A percentile compares a stretch with the other conserved stretches of the same genome.
Conservation (phyloP, 2,113 vertebrate genomes). For the Parus major region DNA sequence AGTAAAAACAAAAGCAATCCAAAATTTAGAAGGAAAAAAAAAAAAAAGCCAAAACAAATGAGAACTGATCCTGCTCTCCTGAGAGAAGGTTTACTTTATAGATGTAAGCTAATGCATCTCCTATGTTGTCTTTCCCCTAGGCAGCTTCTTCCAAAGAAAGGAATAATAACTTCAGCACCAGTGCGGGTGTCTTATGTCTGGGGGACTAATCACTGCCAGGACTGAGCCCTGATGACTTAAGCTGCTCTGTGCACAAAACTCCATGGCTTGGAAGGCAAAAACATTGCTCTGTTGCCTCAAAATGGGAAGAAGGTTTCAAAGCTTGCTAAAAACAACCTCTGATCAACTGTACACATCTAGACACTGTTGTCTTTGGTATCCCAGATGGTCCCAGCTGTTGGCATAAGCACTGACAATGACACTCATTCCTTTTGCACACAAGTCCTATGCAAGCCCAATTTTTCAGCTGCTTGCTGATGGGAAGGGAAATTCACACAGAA, state of each 20-base stretch:
- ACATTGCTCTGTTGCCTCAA: background rate
- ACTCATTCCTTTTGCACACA: conserved; percentile 18
- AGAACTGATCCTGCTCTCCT: background rate
- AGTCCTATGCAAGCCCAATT: background rate
- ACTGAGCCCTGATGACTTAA: background rate
- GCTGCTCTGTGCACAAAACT: background rate
- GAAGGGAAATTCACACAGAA: conserved; percentile 4
- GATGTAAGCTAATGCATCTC: background rate
- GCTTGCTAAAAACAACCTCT: conserved; percentile 16
- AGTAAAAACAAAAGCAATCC: background rate
- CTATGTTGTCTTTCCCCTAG: background rate
- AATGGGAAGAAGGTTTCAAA: conserved; percentile 25
- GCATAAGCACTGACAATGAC: conserved; percentile 17
- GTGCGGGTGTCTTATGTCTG: background rate
- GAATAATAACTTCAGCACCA: background rate
- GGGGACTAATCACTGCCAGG: background rate
- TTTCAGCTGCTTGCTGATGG: conserved; percentile 15
- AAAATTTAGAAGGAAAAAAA: background rate
- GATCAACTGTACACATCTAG: background rate
- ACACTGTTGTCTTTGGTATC: conserved; percentile 2
- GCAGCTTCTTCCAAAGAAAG: conserved; percentile 13
- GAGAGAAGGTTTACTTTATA: background rate
- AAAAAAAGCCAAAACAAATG: background rate
- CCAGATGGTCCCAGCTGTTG: conserved; percentile 40
- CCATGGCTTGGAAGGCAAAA: background rate